Conservation (phyloP, 2,113 vertebrate species). For the Rousettus leschenaultii region DNA sequence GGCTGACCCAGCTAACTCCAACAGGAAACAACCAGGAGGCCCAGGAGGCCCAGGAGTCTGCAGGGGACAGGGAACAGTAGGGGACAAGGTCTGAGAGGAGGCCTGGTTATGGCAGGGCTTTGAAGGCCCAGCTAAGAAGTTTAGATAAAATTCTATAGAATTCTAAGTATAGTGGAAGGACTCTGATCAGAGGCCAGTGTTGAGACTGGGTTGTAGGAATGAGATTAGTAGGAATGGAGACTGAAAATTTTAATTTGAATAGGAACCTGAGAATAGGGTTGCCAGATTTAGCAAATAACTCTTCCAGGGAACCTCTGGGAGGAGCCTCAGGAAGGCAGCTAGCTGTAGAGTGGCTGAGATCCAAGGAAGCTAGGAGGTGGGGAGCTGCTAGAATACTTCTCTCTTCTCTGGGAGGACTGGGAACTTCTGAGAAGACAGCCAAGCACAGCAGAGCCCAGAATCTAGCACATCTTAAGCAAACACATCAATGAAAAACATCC, state of each 20-base stretch:
- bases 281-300: background rate
- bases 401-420: background rate
- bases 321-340: background rate
- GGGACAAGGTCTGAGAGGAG: background rate
- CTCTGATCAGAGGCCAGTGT: background rate
- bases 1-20: background rate
- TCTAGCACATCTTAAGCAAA: background rate
- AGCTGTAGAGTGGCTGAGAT: background rate
- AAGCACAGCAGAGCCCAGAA: background rate
- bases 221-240: background rate
- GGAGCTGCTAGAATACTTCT: background rate
- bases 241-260: background rate
- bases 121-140: background rate
- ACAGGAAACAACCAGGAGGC: background rate
- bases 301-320: background rate
- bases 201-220: background rate
- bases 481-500: background rate
- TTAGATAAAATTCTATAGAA: background rate
- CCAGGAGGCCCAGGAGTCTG: background rate
- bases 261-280: background rate
- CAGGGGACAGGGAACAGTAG: background rate
- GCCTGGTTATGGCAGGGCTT: background rate
- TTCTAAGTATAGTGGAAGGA: background rate
- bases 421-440: background rate
- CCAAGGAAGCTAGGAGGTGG: background rate